phyloP scores from a whole-genome alignment of 2,888 invertebrate species.

The Heliconius hortense region DNA sequence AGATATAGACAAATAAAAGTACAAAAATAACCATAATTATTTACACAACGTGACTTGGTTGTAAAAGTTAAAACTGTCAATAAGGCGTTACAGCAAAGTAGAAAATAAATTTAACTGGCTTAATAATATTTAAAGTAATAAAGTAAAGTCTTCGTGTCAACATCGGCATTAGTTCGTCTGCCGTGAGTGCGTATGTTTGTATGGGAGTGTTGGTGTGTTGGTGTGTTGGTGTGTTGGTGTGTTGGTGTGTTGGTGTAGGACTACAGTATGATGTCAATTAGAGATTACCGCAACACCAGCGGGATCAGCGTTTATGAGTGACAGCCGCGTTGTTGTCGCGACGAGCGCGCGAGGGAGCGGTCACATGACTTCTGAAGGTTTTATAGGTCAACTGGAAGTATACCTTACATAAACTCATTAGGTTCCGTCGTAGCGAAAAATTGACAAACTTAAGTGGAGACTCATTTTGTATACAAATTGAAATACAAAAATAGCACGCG shows the following conservation, averaged over 20 bases:
- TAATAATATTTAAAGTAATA: not conserved
- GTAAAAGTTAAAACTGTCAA: not conserved
- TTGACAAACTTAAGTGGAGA: too few relatives aligned
- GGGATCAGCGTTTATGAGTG: constrained; percentile 10
- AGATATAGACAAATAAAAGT: not conserved
- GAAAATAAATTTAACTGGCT: not conserved
- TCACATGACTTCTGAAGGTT: constrained; percentile 16
- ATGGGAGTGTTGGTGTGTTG: not conserved
- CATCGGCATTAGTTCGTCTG: constrained; percentile 1
- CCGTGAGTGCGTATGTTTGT: not conserved
- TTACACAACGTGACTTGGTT: not conserved
- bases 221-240: not conserved
- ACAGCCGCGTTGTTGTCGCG: constrained; percentile 9
- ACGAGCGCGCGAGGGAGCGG: not conserved
- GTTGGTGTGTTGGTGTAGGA: not conserved
- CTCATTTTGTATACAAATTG: too few relatives aligned
- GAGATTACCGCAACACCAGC: not conserved
- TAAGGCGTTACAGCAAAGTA: not conserved
- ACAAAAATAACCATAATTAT: not conserved
- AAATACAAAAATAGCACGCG: too few relatives aligned
- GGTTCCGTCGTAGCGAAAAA: too few relatives aligned
- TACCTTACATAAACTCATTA: too few relatives aligned
- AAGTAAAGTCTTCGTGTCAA: not conserved
- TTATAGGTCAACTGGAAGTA: too few relatives aligned
- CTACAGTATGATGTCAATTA: constrained; percentile 9